Percentiles rank a stretch among this genome's conserved stretches.
Evolutionary conservation across 2,888 invertebrate genomes (phyloP).

Genomic region (Aspidapion aeneum): DNA sequence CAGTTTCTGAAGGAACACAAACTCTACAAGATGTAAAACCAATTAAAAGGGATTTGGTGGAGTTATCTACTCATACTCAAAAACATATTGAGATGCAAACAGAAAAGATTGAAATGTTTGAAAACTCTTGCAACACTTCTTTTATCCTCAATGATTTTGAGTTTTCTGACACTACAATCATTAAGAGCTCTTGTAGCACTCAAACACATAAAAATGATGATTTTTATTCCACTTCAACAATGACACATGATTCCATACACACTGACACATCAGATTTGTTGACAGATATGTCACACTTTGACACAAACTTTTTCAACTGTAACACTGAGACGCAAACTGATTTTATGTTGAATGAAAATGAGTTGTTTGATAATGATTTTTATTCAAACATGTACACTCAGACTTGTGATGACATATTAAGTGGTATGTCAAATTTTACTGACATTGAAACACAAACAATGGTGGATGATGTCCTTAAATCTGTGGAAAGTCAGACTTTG

Average conservation of each 20-base stretch:
- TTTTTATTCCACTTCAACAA: slow-evolving; percentile 30
- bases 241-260: slow-evolving; percentile 36
- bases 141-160: slow-evolving; percentile 37
- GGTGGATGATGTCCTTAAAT: slow-evolving; percentile 53
- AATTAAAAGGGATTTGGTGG: too few species aligned
- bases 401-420: slow-evolving; percentile 52
- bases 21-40: neutral
- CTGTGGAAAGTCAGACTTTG: slow-evolving; percentile 58
- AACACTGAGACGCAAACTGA: slow-evolving; percentile 62
- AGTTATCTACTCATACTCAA: too few species aligned
- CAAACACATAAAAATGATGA: slow-evolving; percentile 35
- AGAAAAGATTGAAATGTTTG: slow-evolving; percentile 32
- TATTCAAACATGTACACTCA: slow-evolving; percentile 44
- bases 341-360: slow-evolving; percentile 41
- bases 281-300: slow-evolving; percentile 26
- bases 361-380: slow-evolving; percentile 42
- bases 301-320: slow-evolving; percentile 47
- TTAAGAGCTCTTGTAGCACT: slow-evolving; percentile 40
- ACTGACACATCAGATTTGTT: slow-evolving; percentile 39
- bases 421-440: slow-evolving; percentile 52
- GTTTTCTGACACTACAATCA: slow-evolving; percentile 25
- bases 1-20: too few species aligned
- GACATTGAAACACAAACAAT: slow-evolving; percentile 64
- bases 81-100: slow-evolving; percentile 32
- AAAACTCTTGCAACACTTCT: slow-evolving; percentile 42